A percentile compares a stretch with the other conserved stretches of the same genome.
Evolutionary conservation across 2,797 vertebrate genomes (phyloP).

Genomic region (Enteromius treurensis): DNA sequence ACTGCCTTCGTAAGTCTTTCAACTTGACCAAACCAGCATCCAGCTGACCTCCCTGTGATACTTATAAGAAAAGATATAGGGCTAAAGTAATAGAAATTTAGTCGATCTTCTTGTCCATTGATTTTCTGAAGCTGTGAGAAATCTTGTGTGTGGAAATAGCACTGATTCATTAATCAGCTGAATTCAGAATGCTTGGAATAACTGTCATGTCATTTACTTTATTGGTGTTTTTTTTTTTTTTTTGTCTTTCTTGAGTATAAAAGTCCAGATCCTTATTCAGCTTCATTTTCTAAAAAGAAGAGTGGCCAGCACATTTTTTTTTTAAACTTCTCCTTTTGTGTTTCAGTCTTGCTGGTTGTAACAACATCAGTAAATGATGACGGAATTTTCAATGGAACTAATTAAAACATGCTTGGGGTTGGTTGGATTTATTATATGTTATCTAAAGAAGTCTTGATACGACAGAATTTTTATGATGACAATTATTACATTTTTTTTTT

Average conservation of each 20-base stretch:
- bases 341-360: neutral
- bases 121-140: slow-evolving; percentile 24
- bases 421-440: neutral
- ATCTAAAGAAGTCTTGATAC: neutral
- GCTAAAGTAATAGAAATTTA: neutral
- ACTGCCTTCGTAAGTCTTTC: neutral
- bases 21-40: neutral
- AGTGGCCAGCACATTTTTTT: too few relatives aligned
- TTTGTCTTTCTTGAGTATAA: neutral
- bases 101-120: neutral
- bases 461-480: too few relatives aligned
- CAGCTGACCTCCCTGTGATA: neutral
- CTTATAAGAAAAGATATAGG: neutral
- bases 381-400: neutral
- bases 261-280: neutral
- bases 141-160: slow-evolving; percentile 2
- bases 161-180: neutral
- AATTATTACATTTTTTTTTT: too few relatives aligned
- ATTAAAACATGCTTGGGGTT: neutral
- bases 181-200: neutral
- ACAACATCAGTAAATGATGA: neutral
- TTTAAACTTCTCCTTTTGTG: neutral
- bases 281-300: neutral
- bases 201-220: neutral
- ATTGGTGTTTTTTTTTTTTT: neutral